Percentiles rank a stretch among this genome's conserved stretches.
Evolutionary conservation across 2,888 invertebrate genomes (phyloP).

Genomic region (Xylota sylvarum): DNA sequence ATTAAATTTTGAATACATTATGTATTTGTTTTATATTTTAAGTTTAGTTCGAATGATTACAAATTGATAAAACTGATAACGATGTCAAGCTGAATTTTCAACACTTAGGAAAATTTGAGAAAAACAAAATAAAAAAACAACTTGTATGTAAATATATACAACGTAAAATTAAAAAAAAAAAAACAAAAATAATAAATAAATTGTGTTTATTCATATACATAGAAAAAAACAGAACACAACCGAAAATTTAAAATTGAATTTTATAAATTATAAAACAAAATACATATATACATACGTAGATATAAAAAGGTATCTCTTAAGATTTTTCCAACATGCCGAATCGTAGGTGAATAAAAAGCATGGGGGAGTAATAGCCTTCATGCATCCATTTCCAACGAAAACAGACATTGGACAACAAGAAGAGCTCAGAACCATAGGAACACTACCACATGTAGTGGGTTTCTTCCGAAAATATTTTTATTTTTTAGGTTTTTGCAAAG

Average conservation of each 20-base stretch:
- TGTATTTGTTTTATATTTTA: constrained; percentile 66
- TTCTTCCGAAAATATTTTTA: constrained; percentile 37
- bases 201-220: constrained; percentile 32
- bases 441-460: constrained; percentile 1
- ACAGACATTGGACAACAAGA: constrained; percentile 27
- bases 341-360: constrained; percentile 22
- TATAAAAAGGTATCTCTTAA: constrained; percentile 46
- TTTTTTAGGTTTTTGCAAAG: constrained; percentile 45
- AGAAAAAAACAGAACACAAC: constrained; percentile 26
- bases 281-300: constrained; percentile 13
- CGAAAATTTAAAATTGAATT: constrained; percentile 38
- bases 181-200: constrained; percentile 26
- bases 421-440: constrained; percentile 50
- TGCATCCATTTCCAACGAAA: constrained; percentile 25
- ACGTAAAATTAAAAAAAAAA: constrained; percentile 17
- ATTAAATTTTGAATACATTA: constrained; percentile 69
- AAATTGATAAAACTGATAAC: constrained; percentile 48
- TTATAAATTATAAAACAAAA: constrained; percentile 39
- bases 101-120: constrained; percentile 60
- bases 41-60: constrained; percentile 68
- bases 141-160: constrained; percentile 56
- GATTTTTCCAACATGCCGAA: constrained; percentile 42
- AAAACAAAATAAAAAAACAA: constrained; percentile 36
- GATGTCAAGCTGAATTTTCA: constrained; percentile 56
- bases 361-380: neutral